Conservation (phyloP, 2,113 vertebrate genomes). For the Fulica atra region DNA sequence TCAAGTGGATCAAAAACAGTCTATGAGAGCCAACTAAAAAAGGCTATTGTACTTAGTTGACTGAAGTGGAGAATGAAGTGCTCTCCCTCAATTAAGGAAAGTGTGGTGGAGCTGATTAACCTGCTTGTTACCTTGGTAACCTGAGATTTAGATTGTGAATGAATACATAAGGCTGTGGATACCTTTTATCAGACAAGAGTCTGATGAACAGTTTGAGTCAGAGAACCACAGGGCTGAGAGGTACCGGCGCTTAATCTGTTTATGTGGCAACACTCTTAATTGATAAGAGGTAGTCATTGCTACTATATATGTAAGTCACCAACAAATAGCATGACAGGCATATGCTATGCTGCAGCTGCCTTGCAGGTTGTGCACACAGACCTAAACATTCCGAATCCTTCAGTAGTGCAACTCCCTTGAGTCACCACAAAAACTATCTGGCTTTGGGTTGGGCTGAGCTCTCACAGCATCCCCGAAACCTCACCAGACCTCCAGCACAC, state of each 20-base stretch:
- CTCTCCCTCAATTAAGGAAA: conserved; percentile 76
- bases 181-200: conserved; percentile 61
- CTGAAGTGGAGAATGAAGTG: conserved; percentile 77
- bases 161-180: conserved; percentile 34
- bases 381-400: neutral
- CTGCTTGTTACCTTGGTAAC: conserved; percentile 78
- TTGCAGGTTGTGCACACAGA: neutral
- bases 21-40: conserved; percentile 40
- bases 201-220: conserved; percentile 44
- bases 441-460: neutral
- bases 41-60: conserved; percentile 47
- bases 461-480: neutral
- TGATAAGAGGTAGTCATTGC: conserved; percentile 9
- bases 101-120: conserved; percentile 74
- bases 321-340: neutral
- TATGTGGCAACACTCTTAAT: conserved; percentile 29
- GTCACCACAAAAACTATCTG: neutral
- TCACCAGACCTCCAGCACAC: neutral
- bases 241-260: conserved; percentile 46
- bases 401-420: neutral
- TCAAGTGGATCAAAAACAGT: conserved; percentile 70
- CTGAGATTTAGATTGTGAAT: conserved; percentile 69
- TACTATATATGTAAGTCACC: neutral
- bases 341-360: neutral
- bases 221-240: conserved; percentile 17